phyloP scores from a whole-genome alignment of 2,113 vertebrate species.

The Monarcha castaneiventris region DNA sequence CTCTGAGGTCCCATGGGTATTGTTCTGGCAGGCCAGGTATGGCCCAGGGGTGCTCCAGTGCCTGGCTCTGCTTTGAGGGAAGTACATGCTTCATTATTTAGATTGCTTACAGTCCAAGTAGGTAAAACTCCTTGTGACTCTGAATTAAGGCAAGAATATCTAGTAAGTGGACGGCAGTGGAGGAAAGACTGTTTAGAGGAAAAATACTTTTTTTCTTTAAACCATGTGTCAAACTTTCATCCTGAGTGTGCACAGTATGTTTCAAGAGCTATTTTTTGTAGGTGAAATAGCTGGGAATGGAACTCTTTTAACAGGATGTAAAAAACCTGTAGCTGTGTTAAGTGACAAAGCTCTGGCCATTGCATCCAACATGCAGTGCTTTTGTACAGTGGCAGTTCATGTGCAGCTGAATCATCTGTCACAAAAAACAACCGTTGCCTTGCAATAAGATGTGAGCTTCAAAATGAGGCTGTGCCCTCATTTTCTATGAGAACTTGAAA shows the following conservation, averaged over 20 bases:
- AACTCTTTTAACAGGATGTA: not conserved
- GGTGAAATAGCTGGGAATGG: not conserved
- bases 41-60: accelerated
- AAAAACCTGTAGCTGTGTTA: not conserved
- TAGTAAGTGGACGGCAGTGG: not conserved
- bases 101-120: not conserved
- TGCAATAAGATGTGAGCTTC: not conserved
- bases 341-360: not conserved
- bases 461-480: constrained; percentile 9
- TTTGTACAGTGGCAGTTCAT: not conserved
- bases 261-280: not conserved
- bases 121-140: not conserved
- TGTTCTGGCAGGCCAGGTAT: not conserved
- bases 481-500: constrained; percentile 28
- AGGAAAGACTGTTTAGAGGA: not conserved
- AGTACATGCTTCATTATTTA: not conserved
- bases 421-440: not conserved
- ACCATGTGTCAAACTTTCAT: not conserved
- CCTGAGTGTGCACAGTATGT: not conserved
- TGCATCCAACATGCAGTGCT: not conserved
- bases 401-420: not conserved
- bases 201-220: not conserved
- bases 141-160: not conserved
- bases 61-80: not conserved
- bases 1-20: not conserved